Evolutionary conservation across 1,140 invertebrate genomes (phyloP), one percentile per base, ranked within the genome.

Genomic region (Trachymyrmex cornetzi): DNA sequence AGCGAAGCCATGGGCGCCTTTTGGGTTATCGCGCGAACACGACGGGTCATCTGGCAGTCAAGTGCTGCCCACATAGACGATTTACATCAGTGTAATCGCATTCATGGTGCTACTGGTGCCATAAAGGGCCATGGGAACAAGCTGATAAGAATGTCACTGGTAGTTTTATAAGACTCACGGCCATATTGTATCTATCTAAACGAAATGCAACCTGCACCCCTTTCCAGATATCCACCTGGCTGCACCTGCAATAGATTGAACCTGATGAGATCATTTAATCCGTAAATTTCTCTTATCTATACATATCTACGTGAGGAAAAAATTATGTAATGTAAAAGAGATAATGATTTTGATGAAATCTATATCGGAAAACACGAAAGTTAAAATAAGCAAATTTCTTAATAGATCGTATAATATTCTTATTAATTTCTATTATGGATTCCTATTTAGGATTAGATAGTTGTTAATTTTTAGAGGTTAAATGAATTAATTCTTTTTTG

Each of bases 41-140:
- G 92, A 93, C 90, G 94, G 94, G 95, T 95, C 95, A 95, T 95
- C 95, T 95, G 95, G 95, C 94, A 95, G 94, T 95, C 95, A 95
- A 95, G 95, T 95, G 95, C 88, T 79, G 89, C 90, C 75, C 84
- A 90, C 90, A 91, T 93, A 91, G 88, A 91, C 90, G 91, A 89
- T 92, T 84, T 85, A 87, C 81, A 79, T 92, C 86, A 89, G 88
- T 92, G 87, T 91, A 92, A 94, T 94, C 92, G 82, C 87, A 90
- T 91, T 85, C 87, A 93, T 93, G 93, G 93, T 88, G 93, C 92
- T 95, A 94, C 93, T 92, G 94, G 91, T 92, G 90, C 93, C 92
- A 92, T 93, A 92, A 93, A 93, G 91, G 91, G 86, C 89, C 93
- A 94, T 95, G 94, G 94, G 94, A 95, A 95, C 92, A 91, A 88